Conservation (phyloP, 1,140 invertebrate genomes). For the Bilobella aurantiaca region DNA sequence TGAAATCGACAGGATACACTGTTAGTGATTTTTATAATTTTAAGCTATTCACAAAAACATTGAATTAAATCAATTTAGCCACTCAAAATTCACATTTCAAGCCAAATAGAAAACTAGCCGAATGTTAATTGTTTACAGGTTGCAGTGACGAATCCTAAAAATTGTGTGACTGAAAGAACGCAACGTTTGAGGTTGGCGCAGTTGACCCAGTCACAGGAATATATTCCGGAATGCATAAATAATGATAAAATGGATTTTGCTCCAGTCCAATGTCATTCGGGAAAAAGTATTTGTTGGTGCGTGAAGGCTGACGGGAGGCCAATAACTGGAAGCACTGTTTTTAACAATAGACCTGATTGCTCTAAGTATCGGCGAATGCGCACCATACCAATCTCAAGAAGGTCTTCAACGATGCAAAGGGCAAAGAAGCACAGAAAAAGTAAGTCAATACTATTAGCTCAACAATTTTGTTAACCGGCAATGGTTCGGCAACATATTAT, state of each 20-base stretch:
- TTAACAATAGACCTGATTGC: conserved; percentile 54
- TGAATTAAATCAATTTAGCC: no score
- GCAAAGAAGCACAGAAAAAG: conserved; percentile 32
- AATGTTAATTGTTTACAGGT: no score
- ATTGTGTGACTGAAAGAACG: no score
- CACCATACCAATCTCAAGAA: conserved; percentile 25
- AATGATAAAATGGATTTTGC: conserved; percentile 76
- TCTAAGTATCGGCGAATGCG: conserved; percentile 34
- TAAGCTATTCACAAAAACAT: no score
- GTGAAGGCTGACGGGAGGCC: conserved; percentile 67
- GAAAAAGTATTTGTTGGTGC: conserved; percentile 71
- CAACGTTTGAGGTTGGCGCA: no score
- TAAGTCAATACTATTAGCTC: conserved; percentile 13
- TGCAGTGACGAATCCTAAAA: no score
- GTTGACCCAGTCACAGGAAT: conserved; percentile 12
- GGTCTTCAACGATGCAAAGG: conserved; percentile 26
- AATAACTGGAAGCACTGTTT: conserved; percentile 60
- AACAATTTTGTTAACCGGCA: neutral
- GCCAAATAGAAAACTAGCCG: no score
- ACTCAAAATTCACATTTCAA: no score
- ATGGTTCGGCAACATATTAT: no score
- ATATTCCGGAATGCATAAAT: conserved; percentile 55
- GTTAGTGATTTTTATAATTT: no score
- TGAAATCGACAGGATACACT: no score
- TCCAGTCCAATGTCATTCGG: conserved; percentile 63